Base-by-base conservation (phyloP, 2,888 invertebrate genomes). In the Lobophora halterata region DNA sequence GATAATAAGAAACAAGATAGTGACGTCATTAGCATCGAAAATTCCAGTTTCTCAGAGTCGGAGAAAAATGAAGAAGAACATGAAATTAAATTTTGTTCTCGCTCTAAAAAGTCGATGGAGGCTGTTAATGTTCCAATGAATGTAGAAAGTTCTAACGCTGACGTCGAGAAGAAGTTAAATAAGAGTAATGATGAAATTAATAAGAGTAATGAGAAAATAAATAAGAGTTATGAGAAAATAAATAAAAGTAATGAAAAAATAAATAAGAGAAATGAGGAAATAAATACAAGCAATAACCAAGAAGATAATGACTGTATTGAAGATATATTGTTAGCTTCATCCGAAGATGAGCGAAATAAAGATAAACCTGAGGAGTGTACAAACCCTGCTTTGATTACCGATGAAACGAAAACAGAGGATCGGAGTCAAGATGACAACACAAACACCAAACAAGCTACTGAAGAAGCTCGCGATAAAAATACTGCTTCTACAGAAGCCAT, bases 21-120 rank as follows among this genome's bases (percentile, higher is more conserved):
- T 52, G 77, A 77, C 45, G 70, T 85, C 7, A 81, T 86, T 10
- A 86, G 86, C 46, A 82, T 85, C 49, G 86, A 83, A 68, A 77
- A 86, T 55, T 86, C 86, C 2, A 85, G 79, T 61, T 79, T 71
- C 45, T 83, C 85, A 7, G 85, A 82, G 58, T 66, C 70, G 3
- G 82, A 83, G 49, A 43, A 53, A 27, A 46, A 52, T 34, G 38
- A 41, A 51, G 54, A 24, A 19, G 31, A 28, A 43, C 43, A 26
- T 29, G 43, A 43, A 17, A 6, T 29, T 5, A 18, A 19, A n/a
- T 33, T 29, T 6, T 29, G 8, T 30, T 37, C 29, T n/a, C 13
- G 30, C n/a, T 33, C 21, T 1, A 43, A 33, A 29, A 26, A 21
- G 12, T 10, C 30, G 9, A 14, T 33, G 3, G 31, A 47, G 26